Evolutionary conservation across 2,888 invertebrate genomes (phyloP).

Genomic region (Myopa tessellatipennis): DNA sequence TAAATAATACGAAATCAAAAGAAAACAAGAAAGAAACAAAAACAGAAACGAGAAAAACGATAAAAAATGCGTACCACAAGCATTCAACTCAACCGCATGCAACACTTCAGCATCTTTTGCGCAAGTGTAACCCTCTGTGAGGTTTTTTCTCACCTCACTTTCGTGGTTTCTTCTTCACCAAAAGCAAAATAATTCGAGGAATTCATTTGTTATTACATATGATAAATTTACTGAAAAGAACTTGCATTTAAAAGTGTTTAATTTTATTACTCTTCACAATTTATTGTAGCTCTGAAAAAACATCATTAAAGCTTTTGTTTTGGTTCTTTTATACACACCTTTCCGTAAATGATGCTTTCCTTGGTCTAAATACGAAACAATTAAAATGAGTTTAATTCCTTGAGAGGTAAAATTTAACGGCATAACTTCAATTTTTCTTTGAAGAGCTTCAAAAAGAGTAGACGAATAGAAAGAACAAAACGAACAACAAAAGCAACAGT

Average conservation of each 20-base stretch:
- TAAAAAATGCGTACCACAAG: slow-evolving; percentile 21
- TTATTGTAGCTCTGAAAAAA: no score
- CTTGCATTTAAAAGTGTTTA: no score
- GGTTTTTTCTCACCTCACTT: not conserved
- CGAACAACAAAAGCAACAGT: not conserved
- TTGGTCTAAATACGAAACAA: no score
- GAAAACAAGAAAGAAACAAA: not conserved
- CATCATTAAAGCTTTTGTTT: no score
- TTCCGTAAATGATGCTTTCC: not conserved
- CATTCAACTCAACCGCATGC: slow-evolving; percentile 14
- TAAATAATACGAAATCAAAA: not conserved
- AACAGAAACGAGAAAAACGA: not conserved
- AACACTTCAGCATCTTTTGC: slow-evolving; percentile 20
- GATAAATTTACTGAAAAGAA: no score
- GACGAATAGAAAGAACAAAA: not conserved
- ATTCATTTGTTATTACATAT: no score
- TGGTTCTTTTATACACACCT: slow-evolving; percentile 15
- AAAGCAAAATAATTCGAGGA: no score
- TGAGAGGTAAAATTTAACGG: not conserved
- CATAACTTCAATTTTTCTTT: not conserved
- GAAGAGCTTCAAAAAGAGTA: not conserved
- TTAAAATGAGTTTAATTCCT: not conserved
- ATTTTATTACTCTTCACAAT: no score
- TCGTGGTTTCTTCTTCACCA: no score
- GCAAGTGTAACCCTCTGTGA: slow-evolving; percentile 19